Base-by-base conservation (phyloP, 1,140 invertebrate species). In the Cryptotermes secundus region DNA sequence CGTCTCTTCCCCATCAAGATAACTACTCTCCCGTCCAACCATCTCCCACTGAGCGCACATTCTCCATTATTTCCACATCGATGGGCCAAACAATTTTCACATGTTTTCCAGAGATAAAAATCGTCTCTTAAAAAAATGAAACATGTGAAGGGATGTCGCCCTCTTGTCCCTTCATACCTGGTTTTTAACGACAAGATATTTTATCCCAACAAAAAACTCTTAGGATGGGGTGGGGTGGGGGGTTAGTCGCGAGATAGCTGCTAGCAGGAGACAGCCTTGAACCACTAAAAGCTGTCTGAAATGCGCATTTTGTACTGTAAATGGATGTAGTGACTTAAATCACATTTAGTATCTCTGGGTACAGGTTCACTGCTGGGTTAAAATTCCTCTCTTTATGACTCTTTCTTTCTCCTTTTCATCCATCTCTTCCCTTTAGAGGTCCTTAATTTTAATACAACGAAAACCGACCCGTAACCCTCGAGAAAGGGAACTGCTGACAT, bases 151-250 rank as follows among this genome's bases (percentile, higher is more conserved):
- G 59, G 59, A 72, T 72, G 59, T 72, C 59, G n/a, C n/a, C 59
- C 26, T n/a, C 53, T 59, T 14, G 22, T 14, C 59, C 59, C n/a
- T 72, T n/a, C 59, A 26, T 72, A 72, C 59, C 59, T 72, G 59
- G 31, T 31, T 72, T n/a, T 72, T 72, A 72, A 72, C 59, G n/a
- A 72, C n/a, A 72, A 72, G n/a, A 72, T n/a, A 72, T 31, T 31
- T 31, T n/a, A 31, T 72, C 59, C 45, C 45, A 14, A 72, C 59
- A 31, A 72, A 72, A n/a, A 72, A 72, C n/a, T 26, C 59, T 72
- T 31, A n/a, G n/a, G n/a, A n/a, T n/a, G n/a, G n/a, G n/a, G n/a
- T n/a, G n/a, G n/a, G n/a, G n/a, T n/a, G 26, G 59, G 31, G 59
- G 59, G 59, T 72, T 72, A 26, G 31, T 31, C 31, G n/a, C 26